Conservation (phyloP, 2,888 invertebrate genomes). For the Limenitis camilla region DNA sequence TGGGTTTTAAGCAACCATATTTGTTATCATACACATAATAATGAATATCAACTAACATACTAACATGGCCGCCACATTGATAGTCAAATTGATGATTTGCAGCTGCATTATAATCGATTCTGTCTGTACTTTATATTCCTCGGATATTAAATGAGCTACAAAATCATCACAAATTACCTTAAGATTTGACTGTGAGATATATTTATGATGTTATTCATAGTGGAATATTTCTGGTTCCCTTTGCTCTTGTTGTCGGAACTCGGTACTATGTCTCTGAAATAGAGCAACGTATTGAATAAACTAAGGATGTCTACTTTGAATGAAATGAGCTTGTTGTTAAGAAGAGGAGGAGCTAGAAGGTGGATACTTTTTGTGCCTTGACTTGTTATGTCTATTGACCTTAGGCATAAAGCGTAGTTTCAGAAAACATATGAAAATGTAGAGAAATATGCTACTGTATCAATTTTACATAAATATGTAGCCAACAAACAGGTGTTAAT, state of each 20-base stretch:
- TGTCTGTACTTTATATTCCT: slow-evolving; percentile 67
- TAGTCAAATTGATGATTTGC: slow-evolving; percentile 58
- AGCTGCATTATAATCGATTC: slow-evolving; percentile 51
- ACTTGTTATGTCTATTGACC: neutral
- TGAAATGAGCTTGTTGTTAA: neutral
- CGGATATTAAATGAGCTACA: slow-evolving; percentile 71
- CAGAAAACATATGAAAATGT: no score
- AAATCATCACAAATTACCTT: slow-evolving; percentile 72
- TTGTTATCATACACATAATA: slow-evolving; percentile 13
- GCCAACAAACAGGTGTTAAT: no score
- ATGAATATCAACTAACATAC: slow-evolving; percentile 17
- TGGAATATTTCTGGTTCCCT: slow-evolving; percentile 45
- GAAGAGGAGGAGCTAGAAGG: no score
- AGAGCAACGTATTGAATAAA: slow-evolving; percentile 4
- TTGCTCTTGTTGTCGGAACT: slow-evolving; percentile 12
- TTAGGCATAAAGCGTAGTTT: no score
- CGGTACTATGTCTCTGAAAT: neutral
- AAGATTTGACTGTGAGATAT: slow-evolving; percentile 71
- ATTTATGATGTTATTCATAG: slow-evolving; percentile 57
- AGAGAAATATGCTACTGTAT: no score
- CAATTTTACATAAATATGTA: no score
- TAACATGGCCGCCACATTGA: slow-evolving; percentile 40
- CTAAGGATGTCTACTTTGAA: neutral
- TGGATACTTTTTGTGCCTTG: no score
- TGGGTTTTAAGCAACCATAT: neutral